A percentile compares a stretch with the other conserved stretches of the same genome.
Conservation (phyloP, 2,797 vertebrate genomes). For the Gymnothorax reevesii region DNA sequence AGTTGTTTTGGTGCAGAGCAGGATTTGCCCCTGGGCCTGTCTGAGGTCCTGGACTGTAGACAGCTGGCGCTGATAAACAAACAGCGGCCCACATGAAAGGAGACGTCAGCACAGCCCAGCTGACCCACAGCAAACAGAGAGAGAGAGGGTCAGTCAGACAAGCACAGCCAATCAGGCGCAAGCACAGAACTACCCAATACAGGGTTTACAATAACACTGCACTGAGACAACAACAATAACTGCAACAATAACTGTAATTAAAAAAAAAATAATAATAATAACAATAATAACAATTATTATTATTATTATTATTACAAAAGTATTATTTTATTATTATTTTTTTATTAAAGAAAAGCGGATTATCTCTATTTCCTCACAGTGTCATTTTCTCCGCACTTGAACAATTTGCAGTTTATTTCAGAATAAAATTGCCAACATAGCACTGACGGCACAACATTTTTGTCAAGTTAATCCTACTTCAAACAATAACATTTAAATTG, state of each 20-base stretch:
- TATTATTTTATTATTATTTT: background rate
- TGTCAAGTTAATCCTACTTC: background rate
- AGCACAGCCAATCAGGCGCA: background rate
- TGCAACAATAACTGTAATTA: too few relatives aligned
- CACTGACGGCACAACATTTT: background rate
- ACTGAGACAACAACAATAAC: background rate
- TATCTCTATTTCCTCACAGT: background rate
- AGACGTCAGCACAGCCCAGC: background rate
- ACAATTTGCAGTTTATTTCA: background rate
- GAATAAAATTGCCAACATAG: background rate
- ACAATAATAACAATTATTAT: background rate
- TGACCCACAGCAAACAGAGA: conserved; percentile 6
- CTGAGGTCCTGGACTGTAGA: background rate
- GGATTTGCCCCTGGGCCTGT: background rate
- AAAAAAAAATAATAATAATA: too few relatives aligned
- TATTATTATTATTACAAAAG: background rate
- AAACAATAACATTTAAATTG: background rate
- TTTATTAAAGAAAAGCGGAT: background rate
- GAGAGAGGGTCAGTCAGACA: background rate
- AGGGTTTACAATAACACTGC: background rate
- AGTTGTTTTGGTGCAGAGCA: background rate
- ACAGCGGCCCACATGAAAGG: conserved; percentile 23
- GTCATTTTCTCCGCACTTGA: background rate
- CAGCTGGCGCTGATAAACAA: conserved; percentile 27
- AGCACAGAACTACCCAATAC: too few relatives aligned